Conservation (phyloP, 2,113 vertebrate genomes). For the Fulmarus glacialis region DNA sequence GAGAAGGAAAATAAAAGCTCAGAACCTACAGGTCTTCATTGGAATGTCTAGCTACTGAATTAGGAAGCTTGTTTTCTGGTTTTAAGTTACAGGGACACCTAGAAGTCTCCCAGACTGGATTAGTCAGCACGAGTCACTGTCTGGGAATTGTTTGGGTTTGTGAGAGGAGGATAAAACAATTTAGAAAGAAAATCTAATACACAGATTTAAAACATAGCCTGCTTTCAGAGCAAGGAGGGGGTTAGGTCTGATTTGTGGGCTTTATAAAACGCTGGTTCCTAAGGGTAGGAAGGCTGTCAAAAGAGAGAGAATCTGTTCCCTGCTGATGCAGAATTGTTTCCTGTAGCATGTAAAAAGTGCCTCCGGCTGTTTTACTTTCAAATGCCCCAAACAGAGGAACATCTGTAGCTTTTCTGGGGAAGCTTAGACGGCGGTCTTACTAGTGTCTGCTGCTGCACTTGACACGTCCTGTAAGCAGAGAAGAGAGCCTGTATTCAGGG, state of each 20-base stretch:
- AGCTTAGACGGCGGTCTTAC: neutral
- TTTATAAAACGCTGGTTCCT: neutral
- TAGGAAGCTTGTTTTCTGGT: slow-evolving; percentile 68
- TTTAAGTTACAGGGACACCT: slow-evolving; percentile 71
- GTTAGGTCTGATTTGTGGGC: neutral
- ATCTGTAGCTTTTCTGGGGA: neutral
- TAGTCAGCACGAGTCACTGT: slow-evolving; percentile 75
- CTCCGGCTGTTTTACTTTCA: neutral
- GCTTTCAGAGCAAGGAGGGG: neutral
- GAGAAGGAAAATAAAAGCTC: slow-evolving; percentile 62
- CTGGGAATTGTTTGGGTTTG: slow-evolving; percentile 75
- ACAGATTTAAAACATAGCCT: slow-evolving; percentile 23
- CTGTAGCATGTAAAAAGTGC: neutral
- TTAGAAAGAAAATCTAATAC: slow-evolving; percentile 66
- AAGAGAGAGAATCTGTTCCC: neutral
- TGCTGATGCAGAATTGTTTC: neutral
- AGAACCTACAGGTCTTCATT: slow-evolving; percentile 48
- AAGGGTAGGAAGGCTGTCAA: neutral
- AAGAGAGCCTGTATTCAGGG: neutral
- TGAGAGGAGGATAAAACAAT: slow-evolving; percentile 63
- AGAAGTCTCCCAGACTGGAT: slow-evolving; percentile 71
- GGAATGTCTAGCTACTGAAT: slow-evolving; percentile 72
- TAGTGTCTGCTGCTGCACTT: neutral
- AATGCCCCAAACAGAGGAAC: neutral
- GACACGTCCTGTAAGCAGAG: neutral